phyloP scores from a whole-genome alignment of 2,113 vertebrate genomes.

The Centropus unirufus region DNA sequence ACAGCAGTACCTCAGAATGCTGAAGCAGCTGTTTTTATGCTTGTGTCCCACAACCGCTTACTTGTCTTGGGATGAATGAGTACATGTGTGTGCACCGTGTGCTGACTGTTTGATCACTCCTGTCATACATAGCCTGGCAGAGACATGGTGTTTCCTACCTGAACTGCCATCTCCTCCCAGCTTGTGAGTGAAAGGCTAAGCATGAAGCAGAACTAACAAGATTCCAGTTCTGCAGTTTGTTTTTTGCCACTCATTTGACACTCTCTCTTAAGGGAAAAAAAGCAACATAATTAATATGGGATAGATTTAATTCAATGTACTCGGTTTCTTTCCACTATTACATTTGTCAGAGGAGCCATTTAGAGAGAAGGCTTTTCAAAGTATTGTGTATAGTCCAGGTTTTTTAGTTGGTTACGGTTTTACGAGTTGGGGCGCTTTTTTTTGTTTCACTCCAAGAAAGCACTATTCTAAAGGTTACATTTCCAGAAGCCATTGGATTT shows the following conservation, averaged over 20 bases:
- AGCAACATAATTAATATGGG: neutral
- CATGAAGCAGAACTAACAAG: neutral
- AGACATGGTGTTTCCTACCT: neutral
- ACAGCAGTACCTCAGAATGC: neutral
- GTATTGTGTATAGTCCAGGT: neutral
- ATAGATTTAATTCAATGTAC: neutral
- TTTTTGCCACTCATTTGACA: neutral
- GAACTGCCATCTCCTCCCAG: neutral
- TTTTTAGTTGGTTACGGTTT: neutral
- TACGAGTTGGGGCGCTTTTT: too few relatives aligned
- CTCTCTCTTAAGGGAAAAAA: neutral
- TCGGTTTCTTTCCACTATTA: constrained; percentile 16
- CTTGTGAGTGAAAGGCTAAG: neutral
- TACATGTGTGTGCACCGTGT: neutral
- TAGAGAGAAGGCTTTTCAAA: neutral
- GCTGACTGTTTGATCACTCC: neutral
- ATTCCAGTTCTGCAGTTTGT: constrained; percentile 20
- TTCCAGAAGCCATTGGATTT: constrained; percentile 19
- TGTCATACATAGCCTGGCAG: neutral
- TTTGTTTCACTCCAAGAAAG: neutral
- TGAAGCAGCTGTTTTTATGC: neutral
- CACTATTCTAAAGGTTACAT: neutral
- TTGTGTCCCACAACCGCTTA: neutral
- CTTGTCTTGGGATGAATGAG: neutral
- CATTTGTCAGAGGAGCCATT: neutral